These are phyloP conservation scores for Furnarius figulus DNA, from an alignment of 2,113 vertebrate genomes.

Conservation along the genomic window DNA sequence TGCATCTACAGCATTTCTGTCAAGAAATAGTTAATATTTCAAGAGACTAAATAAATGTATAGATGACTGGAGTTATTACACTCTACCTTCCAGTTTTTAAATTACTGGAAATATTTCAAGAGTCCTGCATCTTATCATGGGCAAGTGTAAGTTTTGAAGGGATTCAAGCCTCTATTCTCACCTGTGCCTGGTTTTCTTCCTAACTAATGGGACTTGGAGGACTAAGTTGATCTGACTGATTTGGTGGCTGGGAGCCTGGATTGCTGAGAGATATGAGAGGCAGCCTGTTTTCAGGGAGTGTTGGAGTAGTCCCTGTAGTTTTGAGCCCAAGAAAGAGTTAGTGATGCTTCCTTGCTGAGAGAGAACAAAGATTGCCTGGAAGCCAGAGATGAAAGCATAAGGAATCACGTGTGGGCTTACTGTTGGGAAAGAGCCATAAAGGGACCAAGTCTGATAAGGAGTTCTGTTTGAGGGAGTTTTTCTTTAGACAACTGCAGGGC, in stretches of 20 bases:
- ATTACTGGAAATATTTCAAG: neutral
- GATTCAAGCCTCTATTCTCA: neutral
- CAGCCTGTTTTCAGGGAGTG: neutral
- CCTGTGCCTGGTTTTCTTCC: constrained; percentile 43
- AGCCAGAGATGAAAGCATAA: constrained; percentile 5
- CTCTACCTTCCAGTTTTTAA: neutral
- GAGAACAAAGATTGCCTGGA: constrained; percentile 19
- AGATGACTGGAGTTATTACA: neutral
- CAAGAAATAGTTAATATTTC: neutral
- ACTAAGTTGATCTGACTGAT: neutral
- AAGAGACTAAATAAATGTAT: neutral
- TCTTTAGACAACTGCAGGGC: neutral
- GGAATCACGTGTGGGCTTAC: neutral
- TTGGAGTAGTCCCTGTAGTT: neutral
- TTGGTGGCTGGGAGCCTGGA: neutral
- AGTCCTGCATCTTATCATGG: neutral
- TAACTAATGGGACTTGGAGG: neutral
- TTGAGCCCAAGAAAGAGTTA: neutral
- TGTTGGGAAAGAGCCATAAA: neutral
- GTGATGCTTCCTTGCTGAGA: constrained; percentile 10
- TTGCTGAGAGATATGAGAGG: neutral
- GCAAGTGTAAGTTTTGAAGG: neutral
- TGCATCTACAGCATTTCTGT: neutral
- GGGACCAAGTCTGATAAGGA: neutral
- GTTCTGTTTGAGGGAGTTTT: neutral